Evolutionary conservation across 2,113 vertebrate genomes (phyloP).

Genomic region (Xenopus laevis): DNA sequence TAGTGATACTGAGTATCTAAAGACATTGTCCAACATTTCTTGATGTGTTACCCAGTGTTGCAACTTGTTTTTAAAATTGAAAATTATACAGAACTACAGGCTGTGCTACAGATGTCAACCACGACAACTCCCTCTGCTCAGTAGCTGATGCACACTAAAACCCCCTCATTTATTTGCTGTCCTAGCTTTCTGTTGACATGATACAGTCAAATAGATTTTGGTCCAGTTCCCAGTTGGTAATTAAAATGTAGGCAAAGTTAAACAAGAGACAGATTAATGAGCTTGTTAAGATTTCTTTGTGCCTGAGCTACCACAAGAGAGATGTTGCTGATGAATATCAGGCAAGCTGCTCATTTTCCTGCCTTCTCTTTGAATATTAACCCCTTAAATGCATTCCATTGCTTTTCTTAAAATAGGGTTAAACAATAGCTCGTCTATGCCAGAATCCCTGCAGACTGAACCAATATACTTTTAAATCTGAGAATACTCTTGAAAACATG

Average conservation of each 20-base stretch:
- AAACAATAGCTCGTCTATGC: too few species aligned
- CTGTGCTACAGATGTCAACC: conserved; percentile 20
- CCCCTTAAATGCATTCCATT: not conserved
- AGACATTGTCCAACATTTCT: not conserved
- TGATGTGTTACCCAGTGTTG: conserved; percentile 3
- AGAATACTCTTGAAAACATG: too few species aligned
- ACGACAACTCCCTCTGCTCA: not conserved
- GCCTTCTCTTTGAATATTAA: not conserved
- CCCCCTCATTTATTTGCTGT: conserved; percentile 3
- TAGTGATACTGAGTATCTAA: conserved; percentile 2
- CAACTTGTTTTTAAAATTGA: conserved; percentile 7
- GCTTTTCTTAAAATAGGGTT: too few species aligned
- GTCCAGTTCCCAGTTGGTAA: conserved; percentile 25
- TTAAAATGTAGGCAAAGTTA: conserved; percentile 31
- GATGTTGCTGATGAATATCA: not conserved
- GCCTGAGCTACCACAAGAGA: not conserved
- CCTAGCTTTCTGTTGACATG: not conserved
- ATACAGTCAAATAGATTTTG: conserved; percentile 20
- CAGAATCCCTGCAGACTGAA: too few species aligned
- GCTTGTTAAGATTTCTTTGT: conserved; percentile 17
- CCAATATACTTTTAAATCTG: too few species aligned
- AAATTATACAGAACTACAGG: conserved; percentile 6
- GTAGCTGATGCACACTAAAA: not conserved
- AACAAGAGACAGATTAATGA: conserved; percentile 40
- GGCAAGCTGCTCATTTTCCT: conserved; percentile 15